Percentiles rank a stretch among this genome's conserved stretches.
These are phyloP conservation scores for Australoheros facetus DNA, from an alignment of 2,797 vertebrate species.

Conservation along the genomic window DNA sequence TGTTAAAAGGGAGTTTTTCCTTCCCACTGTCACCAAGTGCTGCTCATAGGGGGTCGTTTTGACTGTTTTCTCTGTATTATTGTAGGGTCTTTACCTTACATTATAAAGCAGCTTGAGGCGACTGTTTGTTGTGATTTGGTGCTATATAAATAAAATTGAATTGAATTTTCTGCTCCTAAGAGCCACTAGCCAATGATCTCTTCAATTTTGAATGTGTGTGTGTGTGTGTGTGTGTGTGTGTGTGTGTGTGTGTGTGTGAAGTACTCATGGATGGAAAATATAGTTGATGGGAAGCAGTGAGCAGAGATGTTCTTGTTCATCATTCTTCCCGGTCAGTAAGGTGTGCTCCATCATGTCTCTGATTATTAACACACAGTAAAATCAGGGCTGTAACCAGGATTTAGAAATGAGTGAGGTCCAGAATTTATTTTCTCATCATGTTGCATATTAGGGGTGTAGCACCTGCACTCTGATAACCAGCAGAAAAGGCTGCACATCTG, in stretches of 20 bases:
- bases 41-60: no score
- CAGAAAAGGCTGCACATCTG: background rate
- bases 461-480: background rate
- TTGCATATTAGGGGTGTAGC: background rate
- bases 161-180: background rate
- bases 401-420: background rate
- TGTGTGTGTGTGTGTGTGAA: background rate
- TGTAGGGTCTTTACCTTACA: no score
- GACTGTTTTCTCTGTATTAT: no score
- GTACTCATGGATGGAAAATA: background rate
- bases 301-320: background rate
- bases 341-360: background rate
- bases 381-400: background rate
- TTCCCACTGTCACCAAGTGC: no score
- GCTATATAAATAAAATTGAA: no score
- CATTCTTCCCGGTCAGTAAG: background rate
- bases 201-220: conserved; percentile 53
- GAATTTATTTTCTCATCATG: no score
- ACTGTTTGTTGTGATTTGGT: no score
- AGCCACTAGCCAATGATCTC: conserved; percentile 44
- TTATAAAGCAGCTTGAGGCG: no score
- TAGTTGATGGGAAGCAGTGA: conserved; percentile 4
- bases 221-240: background rate
- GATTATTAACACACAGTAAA: background rate
- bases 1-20: no score